Evolutionary conservation across 2,113 vertebrate genomes (phyloP), one percentile per base, ranked within the genome.

Genomic region (Phylloscopus trochilus): DNA sequence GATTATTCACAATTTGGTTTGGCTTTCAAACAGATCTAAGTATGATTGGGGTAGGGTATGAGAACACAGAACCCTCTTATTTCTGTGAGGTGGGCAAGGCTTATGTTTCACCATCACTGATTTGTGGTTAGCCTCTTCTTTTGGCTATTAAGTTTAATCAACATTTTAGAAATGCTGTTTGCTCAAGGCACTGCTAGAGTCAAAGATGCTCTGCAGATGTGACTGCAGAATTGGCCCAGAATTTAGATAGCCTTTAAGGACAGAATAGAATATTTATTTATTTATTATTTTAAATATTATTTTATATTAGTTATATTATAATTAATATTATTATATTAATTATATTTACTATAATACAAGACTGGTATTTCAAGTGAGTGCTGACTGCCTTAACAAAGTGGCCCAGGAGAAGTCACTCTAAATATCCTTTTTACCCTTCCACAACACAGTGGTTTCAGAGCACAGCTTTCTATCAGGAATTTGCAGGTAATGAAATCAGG

Each of bases 1-100:
- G 93, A 96, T 89, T 90, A 92, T 92, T 89, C 91, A 93, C 75
- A 82, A 83, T 95, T 94, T 94, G 82, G 88, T 90, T 95, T 96
- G 92, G 94, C 92, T 95, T 96, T 90, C 83, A 94, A 95, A 82
- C 70, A 70, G 89, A 84, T 95, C 76, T 90, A 87, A 91, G 81
- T 72, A 86, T 77, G 88, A 90, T 19, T 87, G 72, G 81, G 64
- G 69, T 27, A 83, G 59, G 52, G 84, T 96, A 87, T 10, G 24
- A 91, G 89, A 95, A 95, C 79, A 95, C 59, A 96, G 93, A 95
- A 69, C 47, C 55, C 75, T 89, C 94, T 95, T 82, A 93, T 93
- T 93, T 90, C 89, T 93, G 64, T 58, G 62, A 83, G 83, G 91
- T 84, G 84, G 86, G 55, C 73, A 84, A 92, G 49, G 53, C 51